Base-by-base conservation (phyloP, 1,140 invertebrate genomes). In the Lepeophtheirus salmonis region DNA sequence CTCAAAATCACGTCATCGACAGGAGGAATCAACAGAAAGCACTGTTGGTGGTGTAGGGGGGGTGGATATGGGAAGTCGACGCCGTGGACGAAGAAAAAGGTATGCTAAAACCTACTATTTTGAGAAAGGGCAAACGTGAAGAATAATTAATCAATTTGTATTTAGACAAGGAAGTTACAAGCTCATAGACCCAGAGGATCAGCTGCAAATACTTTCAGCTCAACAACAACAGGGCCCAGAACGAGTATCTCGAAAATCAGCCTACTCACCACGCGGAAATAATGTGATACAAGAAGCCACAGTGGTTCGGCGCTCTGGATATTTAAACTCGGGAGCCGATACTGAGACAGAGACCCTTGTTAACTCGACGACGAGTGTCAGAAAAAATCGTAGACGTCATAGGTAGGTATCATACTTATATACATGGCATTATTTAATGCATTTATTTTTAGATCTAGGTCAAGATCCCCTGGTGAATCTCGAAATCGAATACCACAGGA, bases 401-500 rank as follows among this genome's bases (percentile, higher is more conserved):
- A 74, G 79, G 79, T 79, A 68, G n/a, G 13, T 21, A 22, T 13
- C 21, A 23, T 49, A 1, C 30, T 16, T 18, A n/a, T 22, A 57
- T 52, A 52, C 10, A 41, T 41, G 30, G n/a, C 30, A 41, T 41
- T 41, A n/a, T n/a, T n/a, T n/a, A n/a, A n/a, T n/a, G n/a, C n/a
- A n/a, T 22, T 18, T 18, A 56, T 63, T 62, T 65, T 51, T 54
- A 75, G 78, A 68, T 78, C 79, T 18, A 69, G 81, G 64, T 83
- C 81, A 24, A 75, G 80, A 63, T 84, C 82, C 16, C 81, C 81
- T n/a, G 75, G 75, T 23, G 62, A 64, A 18, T 54, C 60, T 23
- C 67, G 64, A 20, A 66, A 81, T 68, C 76, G 76, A 69, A 71
- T 85, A 25, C 81, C 79, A 1, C 74, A 77, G 64, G 85, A 88